Percentiles rank a stretch among this genome's conserved stretches.
Evolutionary conservation across 64 coral and sea anemone genomes (phyloP).

Genomic region (Anthopleura sola): DNA sequence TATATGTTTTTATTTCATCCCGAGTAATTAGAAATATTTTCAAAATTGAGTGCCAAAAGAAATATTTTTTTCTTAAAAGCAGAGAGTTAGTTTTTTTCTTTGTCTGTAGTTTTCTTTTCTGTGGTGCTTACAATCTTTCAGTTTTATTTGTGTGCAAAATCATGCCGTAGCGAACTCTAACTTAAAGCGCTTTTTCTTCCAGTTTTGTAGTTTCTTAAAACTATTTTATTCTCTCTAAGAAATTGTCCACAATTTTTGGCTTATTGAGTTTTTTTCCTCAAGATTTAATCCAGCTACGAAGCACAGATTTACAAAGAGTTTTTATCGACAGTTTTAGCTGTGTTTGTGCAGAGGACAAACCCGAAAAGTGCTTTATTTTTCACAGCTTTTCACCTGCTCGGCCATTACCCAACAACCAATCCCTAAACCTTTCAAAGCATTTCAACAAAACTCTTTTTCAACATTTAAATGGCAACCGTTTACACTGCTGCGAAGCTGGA

Average conservation of each 20-base stretch:
- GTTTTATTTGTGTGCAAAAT: no score
- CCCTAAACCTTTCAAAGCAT: slow-evolving; percentile 1
- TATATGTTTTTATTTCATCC: background rate
- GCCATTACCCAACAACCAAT: slow-evolving; percentile 17
- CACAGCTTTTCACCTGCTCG: background rate
- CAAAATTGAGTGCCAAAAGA: background rate
- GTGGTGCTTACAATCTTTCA: no score
- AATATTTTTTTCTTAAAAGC: no score
- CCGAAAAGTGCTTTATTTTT: background rate
- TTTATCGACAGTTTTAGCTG: background rate
- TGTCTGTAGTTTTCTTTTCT: no score
- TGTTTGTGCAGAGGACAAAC: background rate
- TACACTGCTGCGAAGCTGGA: slow-evolving; percentile 9
- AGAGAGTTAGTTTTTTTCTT: no score
- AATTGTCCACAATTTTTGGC: background rate
- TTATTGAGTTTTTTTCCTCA: background rate
- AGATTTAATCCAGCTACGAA: background rate
- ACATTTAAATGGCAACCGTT: background rate
- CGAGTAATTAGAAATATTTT: background rate
- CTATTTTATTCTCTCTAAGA: background rate
- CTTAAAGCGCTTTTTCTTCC: background rate
- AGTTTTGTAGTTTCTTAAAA: background rate
- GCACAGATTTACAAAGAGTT: background rate
- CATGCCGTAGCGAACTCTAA: no score
- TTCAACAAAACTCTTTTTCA: slow-evolving; percentile 18